Base-by-base conservation (phyloP, 2,797 vertebrate genomes). In the Galaxias olidus region DNA sequence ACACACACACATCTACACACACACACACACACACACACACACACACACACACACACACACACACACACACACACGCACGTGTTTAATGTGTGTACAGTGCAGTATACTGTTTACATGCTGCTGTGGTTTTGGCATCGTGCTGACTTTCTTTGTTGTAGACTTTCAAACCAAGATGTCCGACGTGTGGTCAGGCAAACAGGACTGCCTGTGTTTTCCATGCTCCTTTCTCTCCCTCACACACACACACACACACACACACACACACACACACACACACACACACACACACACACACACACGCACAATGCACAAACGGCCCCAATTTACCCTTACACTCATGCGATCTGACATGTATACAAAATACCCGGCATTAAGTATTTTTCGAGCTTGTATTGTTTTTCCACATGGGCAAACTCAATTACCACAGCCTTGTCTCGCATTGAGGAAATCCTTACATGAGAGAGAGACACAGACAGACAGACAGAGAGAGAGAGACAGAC, bases 341-440 rank as follows among this genome's bases (percentile, higher is more conserved):
- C 69, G 80, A 89, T 83, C 78, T 90, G 90, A 91, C 87, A 87
- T 91, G 84, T 90, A 87, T 88, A 91, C 87, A 90, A 90, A 90
- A 90, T 85, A 89, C 73, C 82, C 76, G 79, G 74, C 88, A 86
- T 85, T 84, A 84, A 75, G 74, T 80, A 78, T 87, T 87, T 88
- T 85, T 83, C 77, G 76, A 79, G 71, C 88, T 84, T 83, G 84
- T 85, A 79, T 88, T 88, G 86, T 84, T 89, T 90, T 90, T 89
- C 87, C 88, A 89, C 88, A 87, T 89, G 86, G 87, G 84, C 85
- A 89, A 89, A 86, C 84, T 84, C 83, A 75, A 90, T 90, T 88
- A 87, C 62, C 74, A 60, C 67, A 68, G 65, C 68, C 1, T 13
- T 44, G 56, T 74, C 74, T 78, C 68, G 81, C 66, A 71, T 73